These are phyloP conservation scores for Rhabdornis inornatus DNA, from an alignment of 2,113 vertebrate genomes.

Conservation along the genomic window DNA sequence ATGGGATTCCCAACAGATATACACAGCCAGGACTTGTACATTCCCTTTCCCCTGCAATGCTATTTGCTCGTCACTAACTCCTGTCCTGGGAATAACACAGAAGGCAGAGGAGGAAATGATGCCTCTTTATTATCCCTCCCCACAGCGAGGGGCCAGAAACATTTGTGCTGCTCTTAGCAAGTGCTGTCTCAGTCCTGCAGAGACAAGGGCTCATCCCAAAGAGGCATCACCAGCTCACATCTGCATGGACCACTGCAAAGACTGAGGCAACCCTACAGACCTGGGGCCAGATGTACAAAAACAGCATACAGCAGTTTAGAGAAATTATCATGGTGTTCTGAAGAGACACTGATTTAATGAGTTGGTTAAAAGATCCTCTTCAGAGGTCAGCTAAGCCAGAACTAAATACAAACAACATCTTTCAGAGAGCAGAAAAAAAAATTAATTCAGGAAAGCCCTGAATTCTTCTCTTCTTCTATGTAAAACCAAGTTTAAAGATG, in stretches of 20 bases:
- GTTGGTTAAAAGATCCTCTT: background rate
- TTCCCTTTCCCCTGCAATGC: background rate
- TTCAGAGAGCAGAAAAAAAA: background rate
- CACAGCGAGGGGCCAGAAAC: background rate
- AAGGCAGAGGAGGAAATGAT: background rate
- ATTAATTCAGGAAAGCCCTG: background rate
- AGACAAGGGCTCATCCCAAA: background rate
- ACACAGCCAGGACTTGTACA: background rate
- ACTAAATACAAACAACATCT: background rate
- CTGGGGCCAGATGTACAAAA: rapidly evolving
- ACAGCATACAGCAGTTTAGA: background rate
- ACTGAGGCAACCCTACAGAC: background rate
- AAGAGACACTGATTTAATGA: background rate
- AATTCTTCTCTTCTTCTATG: background rate
- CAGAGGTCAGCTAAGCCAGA: background rate
- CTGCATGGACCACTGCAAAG: background rate
- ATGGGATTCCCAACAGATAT: background rate
- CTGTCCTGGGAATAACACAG: background rate
- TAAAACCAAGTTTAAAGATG: background rate
- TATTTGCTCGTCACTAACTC: background rate
- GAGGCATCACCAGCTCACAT: background rate
- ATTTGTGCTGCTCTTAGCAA: background rate
- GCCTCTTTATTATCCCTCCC: background rate
- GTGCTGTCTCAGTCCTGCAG: background rate
- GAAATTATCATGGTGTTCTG: background rate